Evolutionary conservation across 2,797 vertebrate species (phyloP).

Genomic region (Notoglanidium macrostoma): DNA sequence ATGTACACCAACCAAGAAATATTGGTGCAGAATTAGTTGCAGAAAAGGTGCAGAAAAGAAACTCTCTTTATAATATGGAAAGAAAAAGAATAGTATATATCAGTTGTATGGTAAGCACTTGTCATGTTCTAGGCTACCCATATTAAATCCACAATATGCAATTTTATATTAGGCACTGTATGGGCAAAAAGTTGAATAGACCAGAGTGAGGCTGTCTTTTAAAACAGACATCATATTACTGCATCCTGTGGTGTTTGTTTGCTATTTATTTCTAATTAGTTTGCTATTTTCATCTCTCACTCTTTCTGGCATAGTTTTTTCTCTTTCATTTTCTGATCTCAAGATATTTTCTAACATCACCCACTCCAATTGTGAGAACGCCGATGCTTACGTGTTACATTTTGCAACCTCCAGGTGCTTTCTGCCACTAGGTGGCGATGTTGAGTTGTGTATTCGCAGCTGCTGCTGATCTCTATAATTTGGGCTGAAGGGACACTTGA

Average conservation of each 20-base stretch:
- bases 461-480: not conserved
- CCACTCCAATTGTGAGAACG: not conserved
- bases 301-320: too few relatives aligned
- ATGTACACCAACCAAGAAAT: not conserved
- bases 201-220: not conserved
- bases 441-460: constrained; percentile 27
- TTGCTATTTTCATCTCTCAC: not conserved
- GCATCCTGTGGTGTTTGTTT: not conserved
- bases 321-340: not conserved
- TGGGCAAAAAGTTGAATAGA: not conserved
- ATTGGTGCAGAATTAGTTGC: not conserved
- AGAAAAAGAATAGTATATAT: not conserved
- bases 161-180: not conserved
- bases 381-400: too few relatives aligned
- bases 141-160: not conserved
- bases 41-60: too few relatives aligned
- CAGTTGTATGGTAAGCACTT: not conserved
- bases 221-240: not conserved
- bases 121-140: not conserved
- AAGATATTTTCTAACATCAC: too few relatives aligned
- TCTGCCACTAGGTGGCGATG: constrained; percentile 39
- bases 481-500: not conserved
- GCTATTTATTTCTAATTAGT: not conserved
- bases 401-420: not conserved
- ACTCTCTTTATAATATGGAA: not conserved